These are phyloP conservation scores for Anhinga anhinga DNA, from an alignment of 2,113 vertebrate species.

Conservation along the genomic window DNA sequence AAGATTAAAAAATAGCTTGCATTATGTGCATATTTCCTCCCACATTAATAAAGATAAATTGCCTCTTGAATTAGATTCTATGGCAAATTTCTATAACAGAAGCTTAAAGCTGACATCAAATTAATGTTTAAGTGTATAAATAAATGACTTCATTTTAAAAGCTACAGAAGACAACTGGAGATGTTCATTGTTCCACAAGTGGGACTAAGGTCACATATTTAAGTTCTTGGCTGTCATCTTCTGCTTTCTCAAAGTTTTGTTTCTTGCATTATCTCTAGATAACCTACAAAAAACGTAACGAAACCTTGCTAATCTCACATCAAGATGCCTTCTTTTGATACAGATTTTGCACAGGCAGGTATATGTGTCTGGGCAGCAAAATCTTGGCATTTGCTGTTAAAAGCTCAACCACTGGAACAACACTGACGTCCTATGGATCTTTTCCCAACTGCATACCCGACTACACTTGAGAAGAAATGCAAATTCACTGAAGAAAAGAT, in stretches of 20 bases:
- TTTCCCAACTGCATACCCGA: not conserved
- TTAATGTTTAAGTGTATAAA: not conserved
- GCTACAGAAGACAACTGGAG: not conserved
- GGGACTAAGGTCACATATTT: not conserved
- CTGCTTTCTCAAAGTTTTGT: not conserved
- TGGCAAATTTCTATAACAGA: not conserved
- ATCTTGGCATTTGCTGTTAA: not conserved
- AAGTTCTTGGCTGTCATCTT: not conserved
- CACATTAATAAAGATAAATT: conserved; percentile 31
- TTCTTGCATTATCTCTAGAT: not conserved
- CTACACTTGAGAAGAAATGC: not conserved
- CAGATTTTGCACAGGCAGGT: not conserved
- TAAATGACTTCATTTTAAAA: not conserved
- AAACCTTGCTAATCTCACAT: not conserved
- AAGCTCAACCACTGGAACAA: conserved; percentile 32
- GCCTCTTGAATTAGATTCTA: not conserved
- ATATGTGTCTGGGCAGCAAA: not conserved
- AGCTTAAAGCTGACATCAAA: not conserved
- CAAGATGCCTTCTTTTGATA: not conserved
- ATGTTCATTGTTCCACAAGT: not conserved
- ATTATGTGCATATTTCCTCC: not conserved
- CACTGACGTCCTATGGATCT: not conserved
- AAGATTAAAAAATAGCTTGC: conserved; percentile 1
- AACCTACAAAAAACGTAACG: not conserved
- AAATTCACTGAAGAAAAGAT: not conserved